Base-by-base conservation (phyloP, 2,113 vertebrate species). In the Tretioscincus oriximinensis region DNA sequence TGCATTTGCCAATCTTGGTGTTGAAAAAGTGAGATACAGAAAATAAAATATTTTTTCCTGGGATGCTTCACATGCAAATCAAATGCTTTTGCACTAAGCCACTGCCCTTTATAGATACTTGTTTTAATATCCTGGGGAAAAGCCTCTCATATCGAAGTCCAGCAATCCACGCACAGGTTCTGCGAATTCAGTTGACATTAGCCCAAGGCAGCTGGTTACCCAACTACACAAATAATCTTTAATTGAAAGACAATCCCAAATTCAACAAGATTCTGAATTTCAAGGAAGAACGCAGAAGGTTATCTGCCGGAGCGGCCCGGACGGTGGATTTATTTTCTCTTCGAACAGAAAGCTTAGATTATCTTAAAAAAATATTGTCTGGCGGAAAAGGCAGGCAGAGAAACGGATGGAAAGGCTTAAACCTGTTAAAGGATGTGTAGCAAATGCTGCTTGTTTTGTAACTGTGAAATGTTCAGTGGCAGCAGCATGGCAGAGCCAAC, bases 391-490 rank as follows among this genome's bases (percentile, higher is more conserved):
- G 28, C 41, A 18, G 68, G 58, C 12, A 14, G 11, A 29, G 5
- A 60, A 64, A 31, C 49, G 64, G 47, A 2, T 66, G 51, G 31
- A 49, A 58, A 49, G 61, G 51, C 26, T 26, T 67, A 73, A 73
- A 84, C 22, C 63, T 79, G 35, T 69, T 45, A 73, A 74, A 18
- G 60, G 26, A 73, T 68, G 41, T 24, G 16, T 61, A n/a, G 76
- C 73, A 79, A 79, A 60, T 61, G 73, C 49, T 67, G 35, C 31
- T 78, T 83, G 69, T 61, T 73, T 73, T 77, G 31, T 60, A 51
- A 78, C 29, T 11, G 9, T 64, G 67, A 75, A 66, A 67, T 45
- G 26, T 41, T 51, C 66, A 84, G 74, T 74, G 65, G 67, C 71
- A 67, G 28, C 76, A 68, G 70, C 70, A 20, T 41, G 51, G 29